phyloP scores from a whole-genome alignment of 2,797 vertebrate genomes.

The Halcyon leucocephala region DNA sequence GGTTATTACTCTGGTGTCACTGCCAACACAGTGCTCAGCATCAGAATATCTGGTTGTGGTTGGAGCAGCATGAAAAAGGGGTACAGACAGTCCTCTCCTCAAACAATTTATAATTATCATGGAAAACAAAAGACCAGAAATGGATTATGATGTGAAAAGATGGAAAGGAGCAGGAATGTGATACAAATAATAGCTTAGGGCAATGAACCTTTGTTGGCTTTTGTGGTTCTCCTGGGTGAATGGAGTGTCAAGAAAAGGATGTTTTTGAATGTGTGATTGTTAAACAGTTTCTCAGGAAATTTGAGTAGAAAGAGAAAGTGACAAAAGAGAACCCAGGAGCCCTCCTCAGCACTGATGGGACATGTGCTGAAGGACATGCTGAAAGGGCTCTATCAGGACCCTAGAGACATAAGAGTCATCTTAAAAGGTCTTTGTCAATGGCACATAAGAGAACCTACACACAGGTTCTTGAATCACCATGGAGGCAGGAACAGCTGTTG shows the following conservation, averaged over 20 bases:
- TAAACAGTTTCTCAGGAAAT: not conserved
- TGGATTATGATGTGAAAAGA: not conserved
- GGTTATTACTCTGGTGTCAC: not conserved
- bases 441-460: not conserved
- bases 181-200: not conserved
- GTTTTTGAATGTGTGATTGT: not conserved
- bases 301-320: not conserved
- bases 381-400: not conserved
- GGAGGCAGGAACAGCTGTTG: not conserved
- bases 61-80: not conserved
- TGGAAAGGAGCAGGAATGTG: not conserved
- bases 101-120: not conserved
- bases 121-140: not conserved
- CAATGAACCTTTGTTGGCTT: not conserved
- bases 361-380: not conserved
- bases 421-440: not conserved
- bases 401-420: not conserved
- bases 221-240: not conserved
- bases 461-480: not conserved
- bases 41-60: not conserved
- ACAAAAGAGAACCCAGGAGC: not conserved
- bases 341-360: not conserved
- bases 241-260: not conserved
- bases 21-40: not conserved
- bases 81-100: not conserved